Conservation (phyloP, 2,113 vertebrate genomes). For the Pterocles gutturalis region DNA sequence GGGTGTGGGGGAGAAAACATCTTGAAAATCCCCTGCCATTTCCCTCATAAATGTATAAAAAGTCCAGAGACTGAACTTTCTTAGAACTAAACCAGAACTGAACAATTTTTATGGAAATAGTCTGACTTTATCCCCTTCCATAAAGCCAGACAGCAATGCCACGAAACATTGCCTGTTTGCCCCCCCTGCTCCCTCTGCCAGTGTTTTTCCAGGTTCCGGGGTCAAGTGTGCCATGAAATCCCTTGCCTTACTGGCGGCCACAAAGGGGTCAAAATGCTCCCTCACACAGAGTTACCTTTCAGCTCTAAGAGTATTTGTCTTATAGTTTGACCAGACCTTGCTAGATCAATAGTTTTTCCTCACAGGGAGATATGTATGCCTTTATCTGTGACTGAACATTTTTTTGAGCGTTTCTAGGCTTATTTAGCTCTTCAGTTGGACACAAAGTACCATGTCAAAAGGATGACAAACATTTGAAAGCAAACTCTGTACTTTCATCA, state of each 20-base stretch:
- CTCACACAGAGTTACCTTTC: not conserved
- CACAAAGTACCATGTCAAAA: not conserved
- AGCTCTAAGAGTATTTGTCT: not conserved
- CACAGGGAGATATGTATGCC: not conserved
- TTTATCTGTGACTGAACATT: not conserved
- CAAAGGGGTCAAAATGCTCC: not conserved
- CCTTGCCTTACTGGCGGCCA: not conserved
- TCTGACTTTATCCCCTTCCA: not conserved
- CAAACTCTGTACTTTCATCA: not conserved
- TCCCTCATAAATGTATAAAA: not conserved
- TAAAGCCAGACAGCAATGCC: not conserved
- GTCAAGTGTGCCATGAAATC: not conserved
- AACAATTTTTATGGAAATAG: not conserved
- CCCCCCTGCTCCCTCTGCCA: not conserved
- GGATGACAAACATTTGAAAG: conserved; percentile 14
- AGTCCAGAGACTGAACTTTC: not conserved
- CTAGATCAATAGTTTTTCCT: not conserved
- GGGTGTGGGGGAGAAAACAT: not conserved
- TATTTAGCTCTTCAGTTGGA: conserved; percentile 14
- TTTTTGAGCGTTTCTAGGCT: not conserved
- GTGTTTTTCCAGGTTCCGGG: not conserved
- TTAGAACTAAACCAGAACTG: not conserved
- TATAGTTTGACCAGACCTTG: not conserved
- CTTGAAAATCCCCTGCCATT: not conserved
- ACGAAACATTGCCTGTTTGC: not conserved